Percentiles rank a stretch among this genome's conserved stretches.
Conservation (phyloP, 2,888 invertebrate genomes). For the Diarsia rubi region DNA sequence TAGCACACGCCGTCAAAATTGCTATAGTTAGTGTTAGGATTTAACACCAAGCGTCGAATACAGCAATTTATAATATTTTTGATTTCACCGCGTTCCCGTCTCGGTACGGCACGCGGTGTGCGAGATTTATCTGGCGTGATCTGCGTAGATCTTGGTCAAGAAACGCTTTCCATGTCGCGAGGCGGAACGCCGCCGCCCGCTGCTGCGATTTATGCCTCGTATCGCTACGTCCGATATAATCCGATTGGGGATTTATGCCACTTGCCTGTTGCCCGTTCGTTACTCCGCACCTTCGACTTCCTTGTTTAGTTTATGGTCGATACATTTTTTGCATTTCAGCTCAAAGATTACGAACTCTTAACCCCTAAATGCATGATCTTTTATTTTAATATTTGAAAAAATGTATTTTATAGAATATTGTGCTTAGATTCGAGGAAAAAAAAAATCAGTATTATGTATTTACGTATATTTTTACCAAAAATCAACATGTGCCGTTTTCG, state of each 20-base stretch:
- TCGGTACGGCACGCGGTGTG: constrained; percentile 72
- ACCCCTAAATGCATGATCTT: no score
- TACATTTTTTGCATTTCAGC: constrained; percentile 54
- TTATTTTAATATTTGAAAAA: no score
- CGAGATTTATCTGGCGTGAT: constrained; percentile 80
- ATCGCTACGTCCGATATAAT: constrained; percentile 74
- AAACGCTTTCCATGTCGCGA: constrained; percentile 86
- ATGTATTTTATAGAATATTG: no score
- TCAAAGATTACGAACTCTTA: constrained; percentile 69
- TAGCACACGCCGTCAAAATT: constrained; percentile 1
- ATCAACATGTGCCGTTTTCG: no score
- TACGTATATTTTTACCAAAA: no score
- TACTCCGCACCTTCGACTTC: constrained; percentile 62
- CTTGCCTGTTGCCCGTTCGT: constrained; percentile 63
- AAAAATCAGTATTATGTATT: no score
- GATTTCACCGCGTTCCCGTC: constrained; percentile 72
- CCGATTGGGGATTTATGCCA: constrained; percentile 74
- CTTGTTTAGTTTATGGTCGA: constrained; percentile 46
- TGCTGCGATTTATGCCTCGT: constrained; percentile 78
- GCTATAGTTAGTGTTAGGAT: constrained; percentile 6
- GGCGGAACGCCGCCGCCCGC: constrained; percentile 77
- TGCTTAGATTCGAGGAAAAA: no score
- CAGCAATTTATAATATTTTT: constrained; percentile 63
- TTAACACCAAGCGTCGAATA: constrained; percentile 27
- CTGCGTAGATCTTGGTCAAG: constrained; percentile 80